Evolutionary conservation across 2,888 invertebrate species (phyloP), one percentile per base, ranked within the genome.

Genomic region (Dorcus hopei): DNA sequence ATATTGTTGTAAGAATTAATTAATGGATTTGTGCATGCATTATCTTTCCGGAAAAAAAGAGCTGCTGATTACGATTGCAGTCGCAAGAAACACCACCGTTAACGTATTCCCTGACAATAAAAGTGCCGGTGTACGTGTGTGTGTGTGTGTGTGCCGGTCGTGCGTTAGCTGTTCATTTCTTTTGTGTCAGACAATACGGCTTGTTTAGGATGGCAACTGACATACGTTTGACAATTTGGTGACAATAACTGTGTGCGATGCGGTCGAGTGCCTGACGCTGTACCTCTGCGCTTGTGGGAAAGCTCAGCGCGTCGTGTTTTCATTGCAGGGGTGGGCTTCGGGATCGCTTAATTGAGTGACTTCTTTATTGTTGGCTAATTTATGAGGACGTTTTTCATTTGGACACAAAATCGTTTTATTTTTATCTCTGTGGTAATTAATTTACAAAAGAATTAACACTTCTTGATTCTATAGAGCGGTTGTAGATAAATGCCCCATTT

Each of bases 141-240:
- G 14, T 14, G 14, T 14, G 14, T 14, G 45, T 45, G 19, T 19
- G 9, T 23, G 38, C 40, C 51, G 8, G 38, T 65, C 72, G 66
- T 70, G 69, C 70, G 74, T 70, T 65, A 73, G 76, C 75, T 75
- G 77, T 69, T 75, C 77, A 77, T 72, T 76, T 77, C 76, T 74
- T 75, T 77, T 76, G 71, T 75, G 63, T 58, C 60, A 9, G 62
- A 76, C 76, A 77, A 77, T 75, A 54, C 73, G 72, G 72, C 73
- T 76, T 74, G 75, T 77, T 76, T 74, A 71, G 74, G 72, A 75
- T 77, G 77, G 77, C 77, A 77, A 76, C 75, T 74, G 76, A 74
- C 77, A 77, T 77, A 77, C 77, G 77, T 69, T 40, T 16, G 39
- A 40, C 51, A 38, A 40, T 38, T 23, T 40, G 39, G 11, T 40